These are phyloP conservation scores for Lordiphosa collinella DNA, from an alignment of 1,140 invertebrate species.

Conservation along the genomic window DNA sequence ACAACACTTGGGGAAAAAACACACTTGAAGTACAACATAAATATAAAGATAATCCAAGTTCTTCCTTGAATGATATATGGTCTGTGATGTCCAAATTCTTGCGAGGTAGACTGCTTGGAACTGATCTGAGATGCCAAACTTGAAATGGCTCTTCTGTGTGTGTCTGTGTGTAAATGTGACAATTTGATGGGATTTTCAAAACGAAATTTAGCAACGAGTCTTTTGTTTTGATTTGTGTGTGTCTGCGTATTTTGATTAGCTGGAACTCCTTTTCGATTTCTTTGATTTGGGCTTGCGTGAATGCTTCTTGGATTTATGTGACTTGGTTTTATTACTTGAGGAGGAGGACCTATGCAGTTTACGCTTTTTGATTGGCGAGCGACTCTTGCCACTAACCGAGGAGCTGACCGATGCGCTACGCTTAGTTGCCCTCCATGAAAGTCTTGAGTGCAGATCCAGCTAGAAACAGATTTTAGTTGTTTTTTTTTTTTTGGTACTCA, in stretches of 20 bases:
- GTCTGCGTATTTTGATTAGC: conserved; percentile 5
- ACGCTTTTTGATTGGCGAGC: conserved; percentile 49
- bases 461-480: conserved; percentile 63
- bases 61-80: too few relatives aligned
- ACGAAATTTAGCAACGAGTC: neutral
- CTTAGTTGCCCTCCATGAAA: conserved; percentile 66
- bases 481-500: conserved; percentile 23
- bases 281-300: conserved; percentile 51
- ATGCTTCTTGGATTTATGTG: conserved; percentile 65
- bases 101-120: too few relatives aligned
- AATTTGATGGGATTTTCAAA: too few relatives aligned
- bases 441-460: conserved; percentile 64
- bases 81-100: too few relatives aligned
- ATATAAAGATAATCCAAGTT: too few relatives aligned
- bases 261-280: conserved; percentile 37
- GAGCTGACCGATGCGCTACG: conserved; percentile 56
- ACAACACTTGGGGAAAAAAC: conserved; percentile 30
- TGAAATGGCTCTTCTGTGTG: neutral
- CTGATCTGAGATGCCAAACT: conserved; percentile 11
- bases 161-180: neutral
- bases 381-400: conserved; percentile 35
- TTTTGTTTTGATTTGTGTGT: conserved; percentile 2
- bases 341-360: conserved; percentile 43
- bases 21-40: conserved; percentile 17
- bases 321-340: conserved; percentile 36